Evolutionary conservation across 2,888 invertebrate genomes (phyloP).

Genomic region (Agrenia bidenticulata): DNA sequence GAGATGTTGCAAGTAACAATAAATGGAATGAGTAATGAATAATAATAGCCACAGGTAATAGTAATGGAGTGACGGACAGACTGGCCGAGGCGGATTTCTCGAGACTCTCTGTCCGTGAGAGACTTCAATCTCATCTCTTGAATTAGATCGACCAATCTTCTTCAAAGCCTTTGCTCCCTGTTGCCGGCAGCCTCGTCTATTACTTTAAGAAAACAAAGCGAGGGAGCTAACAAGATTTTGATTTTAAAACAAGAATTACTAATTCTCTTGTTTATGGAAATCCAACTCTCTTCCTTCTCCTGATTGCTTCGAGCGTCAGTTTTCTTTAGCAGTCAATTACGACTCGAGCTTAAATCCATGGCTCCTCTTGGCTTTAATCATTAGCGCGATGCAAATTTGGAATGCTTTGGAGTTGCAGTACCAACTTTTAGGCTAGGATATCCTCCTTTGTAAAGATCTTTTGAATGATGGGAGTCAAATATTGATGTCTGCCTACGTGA

Average conservation of each 20-base stretch:
- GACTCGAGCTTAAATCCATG: neutral
- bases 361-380: too few species aligned
- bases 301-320: neutral
- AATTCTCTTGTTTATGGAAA: neutral
- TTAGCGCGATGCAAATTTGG: too few species aligned
- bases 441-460: too few species aligned
- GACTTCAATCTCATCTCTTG: conserved; percentile 7
- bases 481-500: too few species aligned
- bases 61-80: conserved; percentile 10
- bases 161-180: neutral
- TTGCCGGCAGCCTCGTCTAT: neutral
- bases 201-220: conserved; percentile 6
- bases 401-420: too few species aligned
- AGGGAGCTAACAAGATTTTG: conserved; percentile 4
- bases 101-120: neutral
- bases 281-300: neutral
- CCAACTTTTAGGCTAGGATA: too few species aligned
- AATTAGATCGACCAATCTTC: conserved; percentile 10
- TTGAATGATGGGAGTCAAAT: too few species aligned
- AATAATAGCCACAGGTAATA: conserved; percentile 23
- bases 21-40: conserved; percentile 30
- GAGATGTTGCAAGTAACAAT: conserved; percentile 4
- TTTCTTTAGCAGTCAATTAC: neutral
- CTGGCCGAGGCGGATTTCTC: neutral
- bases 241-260: neutral